Conservation (phyloP, 2,113 vertebrate genomes). For the Ariopsis seemanni region DNA sequence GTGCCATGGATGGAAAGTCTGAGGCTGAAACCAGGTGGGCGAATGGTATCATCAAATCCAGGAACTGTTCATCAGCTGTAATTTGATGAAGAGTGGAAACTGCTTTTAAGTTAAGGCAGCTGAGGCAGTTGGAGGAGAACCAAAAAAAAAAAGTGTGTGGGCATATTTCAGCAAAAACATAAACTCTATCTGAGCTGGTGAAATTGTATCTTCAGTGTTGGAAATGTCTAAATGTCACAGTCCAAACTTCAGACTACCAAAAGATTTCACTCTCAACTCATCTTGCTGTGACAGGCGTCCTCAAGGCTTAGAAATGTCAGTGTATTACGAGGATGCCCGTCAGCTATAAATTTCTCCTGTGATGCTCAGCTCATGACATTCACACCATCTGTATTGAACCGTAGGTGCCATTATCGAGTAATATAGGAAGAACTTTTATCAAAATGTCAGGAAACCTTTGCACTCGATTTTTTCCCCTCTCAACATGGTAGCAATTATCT, state of each 20-base stretch:
- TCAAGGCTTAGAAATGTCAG: conserved; percentile 50
- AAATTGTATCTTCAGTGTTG: conserved; percentile 34
- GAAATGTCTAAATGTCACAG: conserved; percentile 47
- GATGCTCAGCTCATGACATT: conserved; percentile 48
- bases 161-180: conserved; percentile 2
- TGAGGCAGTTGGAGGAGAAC: background rate
- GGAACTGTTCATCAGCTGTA: background rate
- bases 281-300: conserved; percentile 25
- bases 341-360: conserved; percentile 44
- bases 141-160: background rate
- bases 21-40: background rate
- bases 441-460: conserved; percentile 36
- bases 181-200: background rate
- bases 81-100: background rate
- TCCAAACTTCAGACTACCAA: background rate
- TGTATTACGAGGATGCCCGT: conserved; percentile 34
- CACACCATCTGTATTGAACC: conserved; percentile 19
- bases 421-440: conserved; percentile 24
- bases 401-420: background rate
- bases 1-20: background rate
- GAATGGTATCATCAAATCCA: background rate
- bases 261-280: conserved; percentile 30
- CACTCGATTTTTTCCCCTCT: conserved; percentile 10
- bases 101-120: background rate
- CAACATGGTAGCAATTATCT: conserved; percentile 1